Percentiles rank a stretch among this genome's conserved stretches.
Evolutionary conservation across 2,113 vertebrate genomes (phyloP).

Genomic region (Dipodomys ordii): DNA sequence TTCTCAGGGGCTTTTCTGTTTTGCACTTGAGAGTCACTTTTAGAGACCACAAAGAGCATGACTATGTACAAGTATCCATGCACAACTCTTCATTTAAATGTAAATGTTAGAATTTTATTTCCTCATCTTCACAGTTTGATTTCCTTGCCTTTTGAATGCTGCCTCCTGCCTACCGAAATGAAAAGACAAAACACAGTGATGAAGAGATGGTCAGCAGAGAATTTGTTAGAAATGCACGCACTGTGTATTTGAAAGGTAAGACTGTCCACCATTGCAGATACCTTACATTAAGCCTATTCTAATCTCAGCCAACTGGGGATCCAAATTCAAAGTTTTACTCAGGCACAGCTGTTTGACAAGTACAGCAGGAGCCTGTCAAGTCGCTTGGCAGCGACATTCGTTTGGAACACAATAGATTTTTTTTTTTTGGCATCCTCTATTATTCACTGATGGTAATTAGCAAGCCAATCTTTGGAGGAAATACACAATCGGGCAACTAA

Average conservation of each 20-base stretch:
- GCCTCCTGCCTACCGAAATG: neutral
- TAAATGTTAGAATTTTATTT: neutral
- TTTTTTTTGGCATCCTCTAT: conserved; percentile 34
- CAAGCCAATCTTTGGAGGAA: conserved; percentile 65
- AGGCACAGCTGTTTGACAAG: conserved; percentile 61
- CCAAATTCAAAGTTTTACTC: conserved; percentile 59
- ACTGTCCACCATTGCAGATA: neutral
- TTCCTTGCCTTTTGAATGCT: conserved; percentile 6
- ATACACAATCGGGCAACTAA: conserved; percentile 48
- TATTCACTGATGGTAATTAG: conserved; percentile 67
- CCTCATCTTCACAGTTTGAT: neutral
- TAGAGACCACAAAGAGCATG: neutral
- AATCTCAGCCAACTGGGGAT: conserved; percentile 61
- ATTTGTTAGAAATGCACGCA: conserved; percentile 31
- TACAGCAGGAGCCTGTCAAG: conserved; percentile 53
- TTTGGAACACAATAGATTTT: conserved; percentile 22
- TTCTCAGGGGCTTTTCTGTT: neutral
- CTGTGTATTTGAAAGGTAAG: conserved; percentile 55
- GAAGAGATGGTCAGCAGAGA: conserved; percentile 26
- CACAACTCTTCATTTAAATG: neutral
- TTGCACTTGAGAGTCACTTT: neutral
- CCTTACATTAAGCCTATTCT: conserved; percentile 67
- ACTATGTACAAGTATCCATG: neutral
- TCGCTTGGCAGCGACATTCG: neutral
- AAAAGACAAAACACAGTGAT: conserved; percentile 10